Evolutionary conservation across 2,888 invertebrate genomes (phyloP).

Genomic region (Aradus depressus): DNA sequence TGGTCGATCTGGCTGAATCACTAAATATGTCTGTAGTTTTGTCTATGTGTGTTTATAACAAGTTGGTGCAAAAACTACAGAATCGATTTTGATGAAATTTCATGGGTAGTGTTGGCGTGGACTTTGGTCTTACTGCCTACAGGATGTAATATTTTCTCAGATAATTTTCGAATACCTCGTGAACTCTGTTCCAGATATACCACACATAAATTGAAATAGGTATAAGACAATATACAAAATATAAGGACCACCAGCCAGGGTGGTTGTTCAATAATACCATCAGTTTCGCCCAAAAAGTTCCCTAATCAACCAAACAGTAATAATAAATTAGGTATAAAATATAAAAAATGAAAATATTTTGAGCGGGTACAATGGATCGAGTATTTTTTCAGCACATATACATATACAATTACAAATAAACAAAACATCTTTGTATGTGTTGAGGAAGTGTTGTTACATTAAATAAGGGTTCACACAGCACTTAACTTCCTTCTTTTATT

Average conservation of each 20-base stretch:
- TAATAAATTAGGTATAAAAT: conserved; percentile 4
- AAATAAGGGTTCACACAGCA: no score
- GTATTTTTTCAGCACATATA: no score
- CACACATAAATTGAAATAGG: conserved; percentile 58
- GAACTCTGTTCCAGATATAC: conserved; percentile 51
- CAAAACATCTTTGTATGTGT: no score
- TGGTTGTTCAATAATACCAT: conserved; percentile 64
- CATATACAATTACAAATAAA: no score
- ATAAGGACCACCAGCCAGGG: conserved; percentile 70
- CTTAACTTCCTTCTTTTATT: no score
- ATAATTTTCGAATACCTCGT: conserved; percentile 48
- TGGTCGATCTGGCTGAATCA: neutral
- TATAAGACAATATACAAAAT: conserved; percentile 62
- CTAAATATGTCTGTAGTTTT: neutral
- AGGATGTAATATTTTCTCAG: neutral
- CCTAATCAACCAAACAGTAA: conserved; percentile 35
- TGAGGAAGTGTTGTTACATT: no score
- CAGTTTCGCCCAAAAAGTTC: conserved; percentile 60
- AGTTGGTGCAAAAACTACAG: neutral
- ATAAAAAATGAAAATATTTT: neutral
- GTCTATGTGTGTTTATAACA: neutral
- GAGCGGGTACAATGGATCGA: no score
- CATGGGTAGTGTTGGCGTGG: no score
- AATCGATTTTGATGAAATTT: neutral
- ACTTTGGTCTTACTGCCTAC: no score